These are phyloP conservation scores for Ceratina calcarata DNA, from an alignment of 1,140 invertebrate genomes.

Conservation along the genomic window DNA sequence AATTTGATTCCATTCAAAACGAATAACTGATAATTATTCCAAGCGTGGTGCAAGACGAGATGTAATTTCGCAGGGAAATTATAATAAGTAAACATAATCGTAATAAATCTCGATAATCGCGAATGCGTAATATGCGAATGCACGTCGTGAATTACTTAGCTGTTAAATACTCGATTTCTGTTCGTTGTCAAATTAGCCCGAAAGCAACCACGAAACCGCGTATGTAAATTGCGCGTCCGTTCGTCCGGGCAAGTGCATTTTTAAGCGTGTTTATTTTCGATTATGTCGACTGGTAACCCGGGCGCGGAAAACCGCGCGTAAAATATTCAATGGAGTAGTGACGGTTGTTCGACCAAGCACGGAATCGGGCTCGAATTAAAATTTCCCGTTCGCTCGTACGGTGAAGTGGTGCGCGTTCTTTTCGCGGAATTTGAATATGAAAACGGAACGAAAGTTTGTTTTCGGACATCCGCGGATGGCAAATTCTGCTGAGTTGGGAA, in stretches of 20 bases:
- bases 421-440: neutral
- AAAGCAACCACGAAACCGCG: slow-evolving; percentile 19
- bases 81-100: no score
- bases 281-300: neutral
- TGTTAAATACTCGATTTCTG: no score
- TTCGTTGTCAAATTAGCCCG: no score
- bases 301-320: neutral
- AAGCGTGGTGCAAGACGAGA: no score
- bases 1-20: no score
- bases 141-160: no score
- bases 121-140: no score
- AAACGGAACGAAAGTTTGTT: slow-evolving; percentile 21
- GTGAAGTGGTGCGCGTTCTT: neutral
- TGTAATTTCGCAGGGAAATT: no score
- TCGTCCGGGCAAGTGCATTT: neutral
- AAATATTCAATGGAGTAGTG: neutral
- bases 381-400: neutral
- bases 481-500: slow-evolving; percentile 1
- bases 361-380: neutral
- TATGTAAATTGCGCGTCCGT: neutral
- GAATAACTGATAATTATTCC: no score
- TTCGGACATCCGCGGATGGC: slow-evolving; percentile 6
- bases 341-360: neutral
- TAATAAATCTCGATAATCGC: no score
- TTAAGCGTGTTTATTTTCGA: slow-evolving; percentile 5